Conservation (phyloP, 2,888 invertebrate species). For the Julus scandinavius region DNA sequence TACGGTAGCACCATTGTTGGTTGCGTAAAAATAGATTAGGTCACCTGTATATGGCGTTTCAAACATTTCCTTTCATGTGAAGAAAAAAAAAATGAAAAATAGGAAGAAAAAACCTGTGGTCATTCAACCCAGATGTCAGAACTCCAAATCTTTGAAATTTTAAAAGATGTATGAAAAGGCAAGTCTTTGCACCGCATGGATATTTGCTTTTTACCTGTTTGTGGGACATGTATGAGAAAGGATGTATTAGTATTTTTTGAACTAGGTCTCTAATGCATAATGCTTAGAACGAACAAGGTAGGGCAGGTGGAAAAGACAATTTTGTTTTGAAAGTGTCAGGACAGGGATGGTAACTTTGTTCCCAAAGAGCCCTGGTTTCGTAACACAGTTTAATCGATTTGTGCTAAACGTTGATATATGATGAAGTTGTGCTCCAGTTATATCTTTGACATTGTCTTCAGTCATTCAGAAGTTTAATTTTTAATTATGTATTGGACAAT, state of each 20-base stretch:
- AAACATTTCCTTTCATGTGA: background rate
- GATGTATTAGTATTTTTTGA: background rate
- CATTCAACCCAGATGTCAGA: conserved; percentile 34
- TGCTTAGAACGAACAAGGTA: background rate
- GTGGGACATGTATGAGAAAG: background rate
- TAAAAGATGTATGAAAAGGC: background rate
- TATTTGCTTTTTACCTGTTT: background rate
- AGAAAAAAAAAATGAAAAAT: background rate
- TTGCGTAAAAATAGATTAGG: conserved; percentile 14
- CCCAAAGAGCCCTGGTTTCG: background rate
- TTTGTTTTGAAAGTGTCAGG: background rate
- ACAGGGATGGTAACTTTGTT: too few species aligned
- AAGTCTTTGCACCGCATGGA: background rate
- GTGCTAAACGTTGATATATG: too few species aligned
- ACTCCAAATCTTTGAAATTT: background rate
- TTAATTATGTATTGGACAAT: too few species aligned
- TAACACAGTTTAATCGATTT: background rate
- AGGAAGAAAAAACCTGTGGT: background rate
- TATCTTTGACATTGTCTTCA: too few species aligned
- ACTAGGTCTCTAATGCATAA: background rate
- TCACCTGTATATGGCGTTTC: background rate
- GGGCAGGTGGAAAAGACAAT: background rate
- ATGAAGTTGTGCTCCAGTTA: too few species aligned
- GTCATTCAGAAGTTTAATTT: too few species aligned
- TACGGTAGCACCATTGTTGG: background rate